phyloP scores from a whole-genome alignment of 2,797 vertebrate genomes.

The Diglossa cyanea region DNA sequence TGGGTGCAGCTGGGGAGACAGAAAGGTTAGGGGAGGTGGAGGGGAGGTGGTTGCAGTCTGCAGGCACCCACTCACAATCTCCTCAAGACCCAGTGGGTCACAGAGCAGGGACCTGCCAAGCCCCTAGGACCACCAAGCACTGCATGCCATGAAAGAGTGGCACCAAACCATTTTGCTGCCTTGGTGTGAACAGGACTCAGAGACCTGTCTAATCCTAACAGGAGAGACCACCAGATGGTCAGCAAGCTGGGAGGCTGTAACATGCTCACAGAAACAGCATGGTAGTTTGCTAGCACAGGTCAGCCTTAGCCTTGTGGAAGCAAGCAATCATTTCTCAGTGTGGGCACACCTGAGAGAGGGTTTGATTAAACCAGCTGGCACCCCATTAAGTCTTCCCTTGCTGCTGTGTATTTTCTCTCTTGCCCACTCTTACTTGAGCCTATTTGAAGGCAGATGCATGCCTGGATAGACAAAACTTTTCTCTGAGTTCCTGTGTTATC shows the following conservation, averaged over 20 bases:
- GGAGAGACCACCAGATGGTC: background rate
- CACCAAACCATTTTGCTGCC: background rate
- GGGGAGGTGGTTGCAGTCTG: background rate
- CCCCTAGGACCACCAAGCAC: background rate
- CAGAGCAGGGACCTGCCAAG: background rate
- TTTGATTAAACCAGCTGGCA: background rate
- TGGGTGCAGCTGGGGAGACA: background rate
- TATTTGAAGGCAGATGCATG: background rate
- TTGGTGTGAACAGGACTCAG: background rate
- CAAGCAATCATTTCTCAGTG: background rate
- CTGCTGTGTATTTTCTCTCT: background rate
- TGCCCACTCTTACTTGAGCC: background rate
- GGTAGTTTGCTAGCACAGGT: background rate
- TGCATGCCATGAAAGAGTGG: accelerated
- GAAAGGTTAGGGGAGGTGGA: background rate
- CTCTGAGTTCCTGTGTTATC: background rate
- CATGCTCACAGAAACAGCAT: background rate
- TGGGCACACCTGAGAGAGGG: background rate
- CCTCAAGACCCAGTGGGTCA: background rate
- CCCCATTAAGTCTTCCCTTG: background rate
- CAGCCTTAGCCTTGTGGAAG: background rate
- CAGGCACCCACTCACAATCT: background rate
- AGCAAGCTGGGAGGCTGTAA: background rate
- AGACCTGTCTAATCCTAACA: background rate
- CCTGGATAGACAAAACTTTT: background rate